Evolutionary conservation across 2,113 vertebrate species (phyloP), one percentile per base, ranked within the genome.

Genomic region (Peromyscus leucopus): DNA sequence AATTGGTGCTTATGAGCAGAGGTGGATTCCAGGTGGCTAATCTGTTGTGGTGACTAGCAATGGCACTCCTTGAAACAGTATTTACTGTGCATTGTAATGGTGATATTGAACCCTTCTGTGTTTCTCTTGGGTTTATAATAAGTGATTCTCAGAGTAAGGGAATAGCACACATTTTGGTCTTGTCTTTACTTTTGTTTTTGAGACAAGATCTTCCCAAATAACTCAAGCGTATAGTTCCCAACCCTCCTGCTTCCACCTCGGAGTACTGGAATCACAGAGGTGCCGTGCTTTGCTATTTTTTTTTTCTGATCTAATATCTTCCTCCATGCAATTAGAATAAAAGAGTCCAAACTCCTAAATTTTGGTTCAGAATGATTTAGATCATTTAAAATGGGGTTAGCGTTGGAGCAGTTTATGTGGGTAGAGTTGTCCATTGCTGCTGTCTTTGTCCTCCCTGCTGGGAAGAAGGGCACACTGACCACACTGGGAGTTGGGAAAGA

Each of bases 271-370:
- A 42, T 33, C 59, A 82, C 82, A 65, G 59, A 28, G 24, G 82
- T 28, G 63, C 7, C 57, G 28, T 13, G n/a, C 11, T 59, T n/a
- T 61, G 26, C 55, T 63, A 6, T 15, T 48, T 63, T 72, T 33
- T 89, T 90, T 93, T 90, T 91, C 39, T 75, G n/a, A 82, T 21
- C 11, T 85, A 63, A 51, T 90, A 42, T 74, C 84, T 71, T 36
- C 86, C 33, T 93, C 51, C 5, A 11, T 75, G 39, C 24, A 13
- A 65, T 74, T 48, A 3, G n/a, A 59, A 13, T 84, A 93, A n/a
- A 82, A 46, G 5, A 61, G 22, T 75, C 21, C 61, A 24, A 33
- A 0, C 42, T 80, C 33, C 42, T 91, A 55, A 51, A 57, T 84
- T 74, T 96, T 89, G 39, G 13, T 3, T 86, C 24, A 90, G 67